Evolutionary conservation across 2,888 invertebrate genomes (phyloP).

Genomic region (Lasioglossum pauxillum): DNA sequence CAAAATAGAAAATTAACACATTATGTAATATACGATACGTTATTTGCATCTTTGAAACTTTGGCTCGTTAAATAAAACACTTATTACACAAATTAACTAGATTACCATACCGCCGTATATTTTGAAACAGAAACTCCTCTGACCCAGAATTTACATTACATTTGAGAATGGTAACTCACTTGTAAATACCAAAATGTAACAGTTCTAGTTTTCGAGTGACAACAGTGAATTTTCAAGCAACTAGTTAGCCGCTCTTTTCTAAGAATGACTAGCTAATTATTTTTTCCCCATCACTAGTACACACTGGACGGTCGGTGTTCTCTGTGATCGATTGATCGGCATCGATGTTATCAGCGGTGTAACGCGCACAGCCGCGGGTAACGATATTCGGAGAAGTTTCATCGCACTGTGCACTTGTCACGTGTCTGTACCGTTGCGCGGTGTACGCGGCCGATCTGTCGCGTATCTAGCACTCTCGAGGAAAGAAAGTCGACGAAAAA

Average conservation of each 20-base stretch:
- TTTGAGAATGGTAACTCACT: neutral
- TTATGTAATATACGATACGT: neutral
- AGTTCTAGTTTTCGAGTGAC: neutral
- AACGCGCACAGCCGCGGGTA: slow-evolving; percentile 21
- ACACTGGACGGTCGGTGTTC: neutral
- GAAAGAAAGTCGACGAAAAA: neutral
- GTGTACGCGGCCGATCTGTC: neutral
- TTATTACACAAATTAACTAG: neutral
- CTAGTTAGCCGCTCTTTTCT: too few relatives aligned
- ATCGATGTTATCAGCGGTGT: neutral
- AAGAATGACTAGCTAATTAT: neutral
- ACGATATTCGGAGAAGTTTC: slow-evolving; percentile 7
- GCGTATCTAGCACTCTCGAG: neutral
- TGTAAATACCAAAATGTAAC: neutral
- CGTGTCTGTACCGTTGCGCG: slow-evolving; percentile 46
- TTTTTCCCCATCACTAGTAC: neutral
- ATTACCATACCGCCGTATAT: neutral
- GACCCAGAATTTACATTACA: neutral
- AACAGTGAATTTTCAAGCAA: too few relatives aligned
- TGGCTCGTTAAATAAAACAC: neutral
- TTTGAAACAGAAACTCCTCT: neutral
- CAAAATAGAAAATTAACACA: neutral
- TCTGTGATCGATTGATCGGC: neutral
- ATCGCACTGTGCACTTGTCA: slow-evolving; percentile 66
- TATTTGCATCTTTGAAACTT: neutral